These are phyloP conservation scores for Palythoa grandis DNA, from an alignment of 92 coral and sea anemone genomes.

Conservation along the genomic window DNA sequence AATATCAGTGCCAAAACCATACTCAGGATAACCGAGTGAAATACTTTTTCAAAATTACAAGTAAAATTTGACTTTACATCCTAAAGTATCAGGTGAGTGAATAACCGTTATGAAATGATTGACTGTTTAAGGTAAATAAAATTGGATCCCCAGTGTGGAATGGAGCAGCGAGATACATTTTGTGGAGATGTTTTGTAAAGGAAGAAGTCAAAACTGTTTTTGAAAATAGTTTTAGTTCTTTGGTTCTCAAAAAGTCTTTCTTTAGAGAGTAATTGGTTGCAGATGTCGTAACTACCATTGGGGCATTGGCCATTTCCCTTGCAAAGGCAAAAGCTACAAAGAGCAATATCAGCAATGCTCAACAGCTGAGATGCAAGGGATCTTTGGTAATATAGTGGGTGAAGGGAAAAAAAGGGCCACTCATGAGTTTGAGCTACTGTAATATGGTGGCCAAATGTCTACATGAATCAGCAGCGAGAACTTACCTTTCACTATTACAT, in stretches of 20 bases:
- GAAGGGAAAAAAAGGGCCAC: constrained; percentile 56
- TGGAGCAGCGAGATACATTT: constrained; percentile 32
- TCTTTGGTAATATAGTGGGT: constrained; percentile 45
- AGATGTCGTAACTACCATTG: neutral
- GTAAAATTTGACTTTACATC: constrained; percentile 28
- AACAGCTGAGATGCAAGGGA: constrained; percentile 44
- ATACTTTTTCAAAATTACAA: neutral
- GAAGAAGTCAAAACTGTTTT: constrained; percentile 42
- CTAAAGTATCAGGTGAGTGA: constrained; percentile 31
- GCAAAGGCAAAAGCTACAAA: constrained; percentile 49
- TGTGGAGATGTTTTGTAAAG: constrained; percentile 43
- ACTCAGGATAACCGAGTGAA: constrained; percentile 25
- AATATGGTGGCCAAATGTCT: constrained; percentile 50
- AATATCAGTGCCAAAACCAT: constrained; percentile 11
- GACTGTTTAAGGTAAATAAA: constrained; percentile 7
- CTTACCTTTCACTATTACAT: constrained; percentile 33
- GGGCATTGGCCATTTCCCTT: constrained; percentile 50
- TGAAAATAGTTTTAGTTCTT: neutral
- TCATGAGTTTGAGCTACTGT: constrained; percentile 48
- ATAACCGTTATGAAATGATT: neutral
- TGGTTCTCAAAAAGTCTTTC: neutral
- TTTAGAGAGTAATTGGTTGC: constrained; percentile 37
- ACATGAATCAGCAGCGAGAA: neutral
- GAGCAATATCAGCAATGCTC: neutral
- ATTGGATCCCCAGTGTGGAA: constrained; percentile 47